These are phyloP conservation scores for Sebastes dallii DNA, from an alignment of 2,797 vertebrate species.

Conservation along the genomic window DNA sequence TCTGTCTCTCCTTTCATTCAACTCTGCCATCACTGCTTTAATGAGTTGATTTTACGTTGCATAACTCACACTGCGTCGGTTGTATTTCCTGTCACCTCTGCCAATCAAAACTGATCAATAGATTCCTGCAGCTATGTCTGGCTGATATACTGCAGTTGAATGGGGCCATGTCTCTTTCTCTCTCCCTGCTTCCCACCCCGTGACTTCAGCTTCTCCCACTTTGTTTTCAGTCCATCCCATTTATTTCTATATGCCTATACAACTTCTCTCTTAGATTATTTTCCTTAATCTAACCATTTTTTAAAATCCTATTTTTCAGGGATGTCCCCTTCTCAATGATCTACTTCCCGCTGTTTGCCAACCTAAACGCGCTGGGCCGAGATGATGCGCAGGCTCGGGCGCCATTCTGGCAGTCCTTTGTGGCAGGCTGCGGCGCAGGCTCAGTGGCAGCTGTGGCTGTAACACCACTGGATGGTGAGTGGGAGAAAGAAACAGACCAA, in stretches of 20 bases:
- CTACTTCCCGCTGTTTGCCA: constrained; percentile 90
- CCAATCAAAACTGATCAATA: constrained; percentile 60
- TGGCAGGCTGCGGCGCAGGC: constrained; percentile 80
- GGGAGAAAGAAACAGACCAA: background rate
- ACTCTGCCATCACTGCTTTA: background rate
- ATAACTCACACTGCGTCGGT: constrained; percentile 18
- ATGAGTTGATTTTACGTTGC: constrained; percentile 27
- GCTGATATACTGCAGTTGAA: constrained; percentile 22
- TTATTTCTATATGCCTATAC: background rate
- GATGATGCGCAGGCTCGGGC: constrained; percentile 64
- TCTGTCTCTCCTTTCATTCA: background rate
- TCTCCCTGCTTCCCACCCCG: background rate
- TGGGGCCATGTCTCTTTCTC: background rate
- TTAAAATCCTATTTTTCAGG: constrained; percentile 51
- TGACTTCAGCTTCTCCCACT: background rate
- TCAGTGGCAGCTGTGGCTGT: constrained; percentile 87
- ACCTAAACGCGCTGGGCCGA: constrained; percentile 83
- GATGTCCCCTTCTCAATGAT: constrained; percentile 89
- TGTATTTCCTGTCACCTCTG: constrained; percentile 19
- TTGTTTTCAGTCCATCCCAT: background rate
- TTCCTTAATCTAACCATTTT: background rate
- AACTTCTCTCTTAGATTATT: background rate
- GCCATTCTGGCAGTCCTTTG: constrained; percentile 85
- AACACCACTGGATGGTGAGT: constrained; percentile 85
- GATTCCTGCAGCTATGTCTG: constrained; percentile 64